Evolutionary conservation across 2,888 invertebrate species (phyloP), one percentile per base, ranked within the genome.

Genomic region (Polia nebulosa): DNA sequence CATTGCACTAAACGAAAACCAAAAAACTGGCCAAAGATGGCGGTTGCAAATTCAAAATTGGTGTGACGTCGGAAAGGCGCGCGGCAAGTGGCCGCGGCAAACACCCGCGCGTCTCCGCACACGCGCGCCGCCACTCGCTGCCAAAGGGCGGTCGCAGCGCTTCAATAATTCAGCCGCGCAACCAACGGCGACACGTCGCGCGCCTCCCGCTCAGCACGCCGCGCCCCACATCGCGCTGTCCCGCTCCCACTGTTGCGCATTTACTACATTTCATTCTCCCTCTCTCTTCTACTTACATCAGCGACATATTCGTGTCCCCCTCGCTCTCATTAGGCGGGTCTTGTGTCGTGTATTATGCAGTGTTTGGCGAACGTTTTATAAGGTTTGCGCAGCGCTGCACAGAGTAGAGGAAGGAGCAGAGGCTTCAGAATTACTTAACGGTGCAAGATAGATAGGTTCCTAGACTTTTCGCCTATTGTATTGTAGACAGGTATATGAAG

Each of bases 41-140:
- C 87, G 80, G 84, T 72, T 74, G 80, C 56, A 82, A 87, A 86
- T 89, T 89, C 90, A 84, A 90, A 92, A 91, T 91, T 91, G 90
- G 90, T 92, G 91, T 92, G 93, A 92, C 93, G 92, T 88, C 85
- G 88, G 92, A 93, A 94, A 92, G 93, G 89, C 93, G 90, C 86
- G 85, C 93, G 91, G 88, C 90, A 91, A 85, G 83, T 85, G 85
- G 85, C 78, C 82, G 78, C 62, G 52, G 71, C 82, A 82, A 77
- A 92, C 80, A 68, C 61, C 71, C 75, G 77, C 80, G 67, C 77
- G 73, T 62, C 70, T 64, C 66, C 66, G 39, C 77, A 53, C 76
- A 62, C 72, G 53, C 72, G 68, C 65, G 76, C 71, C 84, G 90
- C 87, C 91, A 88, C 88, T 91, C 90, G 89, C 92, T 86, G 92